Base-by-base conservation (phyloP, 2,797 vertebrate species). In the Scarus forsteni region DNA sequence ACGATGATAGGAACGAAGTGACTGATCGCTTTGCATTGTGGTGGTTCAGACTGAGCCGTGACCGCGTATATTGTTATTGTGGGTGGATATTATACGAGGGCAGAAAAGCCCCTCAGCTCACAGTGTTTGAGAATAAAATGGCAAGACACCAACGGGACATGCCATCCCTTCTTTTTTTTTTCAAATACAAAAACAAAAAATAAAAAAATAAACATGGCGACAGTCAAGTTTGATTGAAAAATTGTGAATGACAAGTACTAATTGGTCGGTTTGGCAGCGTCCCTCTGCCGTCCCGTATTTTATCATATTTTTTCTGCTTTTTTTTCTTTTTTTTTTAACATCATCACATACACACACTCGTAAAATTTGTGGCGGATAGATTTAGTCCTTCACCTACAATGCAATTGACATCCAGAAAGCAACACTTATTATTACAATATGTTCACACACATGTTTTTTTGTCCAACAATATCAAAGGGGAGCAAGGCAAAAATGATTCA, bases 381-480 rank as follows among this genome's bases (percentile, higher is more conserved):
- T 95, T 93, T 90, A 93, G 93, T 94, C 94, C 92, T 94, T 94
- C 94, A 93, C 92, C 93, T 92, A 94, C 94, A 94, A 95, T 92
- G 94, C 88, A 87, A 83, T 81, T 90, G 91, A 92, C 91, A 92
- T 91, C 92, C 92, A 92, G 92, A 94, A 94, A 94, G 93, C 94
- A 92, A 95, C 94, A 95, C 91, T 91, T 94, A 95, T 78, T 88
- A 93, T 86, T 86, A 95, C 92, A 91, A 94, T 87, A 93, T 91
- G 88, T 93, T 93, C 88, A 94, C 92, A 90, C 89, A 92, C 87
- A 19, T 77, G 57, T 84, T 87, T 79, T 87, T 91, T 90, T 92
- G 89, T 93, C 88, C 89, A 92, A 94, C 94, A 83, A 93, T 94
- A 94, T 93, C 92, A 93, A 94, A 93, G 93, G 93, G 93, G 94